Conservation (phyloP, 37 sponge, comb jelly and placozoan genomes). For the Haliclona indistincta region DNA sequence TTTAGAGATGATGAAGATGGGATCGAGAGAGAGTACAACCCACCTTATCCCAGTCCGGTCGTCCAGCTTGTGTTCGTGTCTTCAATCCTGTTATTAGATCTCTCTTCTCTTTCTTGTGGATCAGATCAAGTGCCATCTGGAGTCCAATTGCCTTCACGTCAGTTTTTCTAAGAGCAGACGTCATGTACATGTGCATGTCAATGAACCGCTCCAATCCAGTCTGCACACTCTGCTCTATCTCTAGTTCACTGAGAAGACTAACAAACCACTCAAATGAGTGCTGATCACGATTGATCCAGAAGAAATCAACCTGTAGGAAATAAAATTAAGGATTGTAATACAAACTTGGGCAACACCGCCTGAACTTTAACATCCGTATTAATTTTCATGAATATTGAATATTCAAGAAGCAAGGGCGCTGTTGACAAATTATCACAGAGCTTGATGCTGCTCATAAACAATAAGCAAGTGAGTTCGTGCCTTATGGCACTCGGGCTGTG, state of each 20-base stretch:
- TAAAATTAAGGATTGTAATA: not conserved
- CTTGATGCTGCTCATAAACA: too few species aligned
- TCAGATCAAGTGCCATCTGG: conserved; percentile 90
- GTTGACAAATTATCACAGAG: too few species aligned
- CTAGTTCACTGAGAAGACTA: conserved; percentile 77
- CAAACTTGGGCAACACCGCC: too few species aligned
- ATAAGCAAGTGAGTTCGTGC: too few species aligned
- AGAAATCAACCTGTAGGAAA: conserved; percentile 78
- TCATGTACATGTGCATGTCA: conserved; percentile 96
- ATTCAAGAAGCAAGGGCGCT: too few species aligned
- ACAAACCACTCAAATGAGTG: conserved; percentile 90
- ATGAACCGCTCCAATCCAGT: conserved; percentile 78
- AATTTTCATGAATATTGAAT: too few species aligned
- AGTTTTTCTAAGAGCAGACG: conserved; percentile 83
- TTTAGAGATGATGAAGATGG: not conserved
- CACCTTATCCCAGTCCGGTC: conserved; percentile 89
- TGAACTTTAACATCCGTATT: too few species aligned
- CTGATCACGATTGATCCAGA: conserved; percentile 90
- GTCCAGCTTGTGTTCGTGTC: conserved; percentile 84
- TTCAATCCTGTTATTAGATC: conserved; percentile 88
- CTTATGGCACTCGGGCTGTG: too few species aligned
- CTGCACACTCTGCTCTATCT: conserved; percentile 82
- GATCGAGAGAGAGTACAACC: not conserved
- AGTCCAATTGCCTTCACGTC: conserved; percentile 93
- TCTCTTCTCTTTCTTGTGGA: conserved; percentile 88